phyloP scores from a whole-genome alignment of 1,140 invertebrate species.

The Atta cephalotes region DNA sequence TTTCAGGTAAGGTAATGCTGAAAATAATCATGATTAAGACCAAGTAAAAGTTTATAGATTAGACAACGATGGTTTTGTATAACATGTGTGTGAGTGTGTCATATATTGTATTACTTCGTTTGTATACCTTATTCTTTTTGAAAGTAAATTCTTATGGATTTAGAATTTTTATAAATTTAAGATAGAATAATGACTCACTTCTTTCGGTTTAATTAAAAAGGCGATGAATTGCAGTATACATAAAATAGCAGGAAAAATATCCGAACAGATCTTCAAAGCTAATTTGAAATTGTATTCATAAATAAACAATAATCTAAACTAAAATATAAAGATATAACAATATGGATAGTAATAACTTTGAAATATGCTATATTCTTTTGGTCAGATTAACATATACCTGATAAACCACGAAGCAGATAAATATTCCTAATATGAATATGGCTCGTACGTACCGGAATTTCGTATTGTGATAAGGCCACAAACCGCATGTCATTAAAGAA shows the following conservation, averaged over 20 bases:
- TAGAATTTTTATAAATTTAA: not conserved
- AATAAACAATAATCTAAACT: not conserved
- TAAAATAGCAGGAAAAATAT: constrained; percentile 2
- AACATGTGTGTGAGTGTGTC: not conserved
- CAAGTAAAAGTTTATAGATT: not conserved
- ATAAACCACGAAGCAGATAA: not conserved
- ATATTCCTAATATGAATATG: not conserved
- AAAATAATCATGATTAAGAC: not conserved
- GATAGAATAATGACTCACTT: constrained; percentile 10
- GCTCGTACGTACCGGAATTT: constrained; percentile 43
- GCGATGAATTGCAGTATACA: not conserved
- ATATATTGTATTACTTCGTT: not conserved
- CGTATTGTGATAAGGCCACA: constrained; percentile 49
- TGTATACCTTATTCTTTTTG: not conserved
- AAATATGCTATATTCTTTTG: not conserved
- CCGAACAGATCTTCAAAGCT: not conserved
- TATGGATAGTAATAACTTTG: not conserved
- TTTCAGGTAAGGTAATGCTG: not conserved
- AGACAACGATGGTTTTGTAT: too few species aligned
- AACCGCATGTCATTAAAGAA: constrained; percentile 25
- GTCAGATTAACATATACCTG: constrained; percentile 13
- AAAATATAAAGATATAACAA: constrained; percentile 19
- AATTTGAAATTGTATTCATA: constrained; percentile 18
- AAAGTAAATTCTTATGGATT: not conserved
- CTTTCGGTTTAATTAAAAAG: constrained; percentile 19